Percentiles rank a stretch among this genome's conserved stretches.
Conservation (phyloP, 2,113 vertebrate genomes). For the Ailurus styani region DNA sequence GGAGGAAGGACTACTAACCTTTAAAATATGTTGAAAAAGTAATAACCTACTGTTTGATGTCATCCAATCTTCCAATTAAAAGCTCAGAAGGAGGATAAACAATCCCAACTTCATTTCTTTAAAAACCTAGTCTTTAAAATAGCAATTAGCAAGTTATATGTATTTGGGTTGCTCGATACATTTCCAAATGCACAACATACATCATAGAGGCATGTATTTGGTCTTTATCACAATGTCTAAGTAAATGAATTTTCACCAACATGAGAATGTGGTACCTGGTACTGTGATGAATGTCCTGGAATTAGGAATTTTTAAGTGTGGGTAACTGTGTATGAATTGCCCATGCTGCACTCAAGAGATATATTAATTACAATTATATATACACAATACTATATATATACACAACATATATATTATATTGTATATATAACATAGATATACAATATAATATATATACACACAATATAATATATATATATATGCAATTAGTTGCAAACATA, state of each 20-base stretch:
- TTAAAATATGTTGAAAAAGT: not conserved
- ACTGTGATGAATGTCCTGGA: not conserved
- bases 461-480: no score
- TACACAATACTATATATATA: no score
- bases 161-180: not conserved
- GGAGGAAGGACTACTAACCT: not conserved
- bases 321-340: not conserved
- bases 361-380: conserved; percentile 6
- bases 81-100: not conserved
- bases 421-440: no score
- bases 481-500: no score
- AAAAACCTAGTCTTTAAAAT: not conserved
- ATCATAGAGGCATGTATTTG: not conserved
- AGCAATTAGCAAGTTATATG: not conserved
- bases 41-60: not conserved
- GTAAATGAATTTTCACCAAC: not conserved
- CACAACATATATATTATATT: no score
- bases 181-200: not conserved
- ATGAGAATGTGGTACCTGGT: not conserved
- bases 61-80: not conserved
- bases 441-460: no score
- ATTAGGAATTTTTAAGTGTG: not conserved
- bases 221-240: not conserved
- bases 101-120: conserved; percentile 8
- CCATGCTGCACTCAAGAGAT: not conserved